Evolutionary conservation across 2,888 invertebrate species (phyloP).

Genomic region (Atrina japonica): DNA sequence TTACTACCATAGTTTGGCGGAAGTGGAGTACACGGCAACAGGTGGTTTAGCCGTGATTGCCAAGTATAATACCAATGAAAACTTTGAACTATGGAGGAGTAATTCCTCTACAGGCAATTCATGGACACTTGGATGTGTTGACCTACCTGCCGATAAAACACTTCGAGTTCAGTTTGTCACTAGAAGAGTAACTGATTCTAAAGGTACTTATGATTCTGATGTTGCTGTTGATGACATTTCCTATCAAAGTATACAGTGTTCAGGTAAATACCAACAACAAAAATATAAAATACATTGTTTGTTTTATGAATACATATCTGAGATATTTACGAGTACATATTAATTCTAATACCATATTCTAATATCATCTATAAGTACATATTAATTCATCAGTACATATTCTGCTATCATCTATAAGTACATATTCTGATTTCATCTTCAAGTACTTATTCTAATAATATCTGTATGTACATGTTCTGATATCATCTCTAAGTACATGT

Average conservation of each 20-base stretch:
- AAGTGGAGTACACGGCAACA: neutral
- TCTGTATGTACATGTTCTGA: too few relatives aligned
- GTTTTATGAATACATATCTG: too few relatives aligned
- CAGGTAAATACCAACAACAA: too few relatives aligned
- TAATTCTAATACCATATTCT: too few relatives aligned
- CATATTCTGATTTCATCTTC: too few relatives aligned
- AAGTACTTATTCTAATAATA: too few relatives aligned
- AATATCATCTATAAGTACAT: too few relatives aligned
- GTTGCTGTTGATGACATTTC: conserved; percentile 68
- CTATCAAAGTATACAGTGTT: conserved; percentile 49
- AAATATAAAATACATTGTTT: too few relatives aligned
- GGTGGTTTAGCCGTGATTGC: conserved; percentile 31
- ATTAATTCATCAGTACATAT: too few relatives aligned
- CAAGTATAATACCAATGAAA: conserved; percentile 7
- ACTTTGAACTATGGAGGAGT: conserved; percentile 41
- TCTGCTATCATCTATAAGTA: too few relatives aligned
- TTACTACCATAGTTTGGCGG: conserved; percentile 63
- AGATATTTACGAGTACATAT: too few relatives aligned
- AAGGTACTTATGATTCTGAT: conserved; percentile 55
- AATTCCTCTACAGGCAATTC: conserved; percentile 46
- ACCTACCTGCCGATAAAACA: conserved; percentile 51
- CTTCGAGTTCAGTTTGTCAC: conserved; percentile 61
- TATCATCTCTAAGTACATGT: too few relatives aligned
- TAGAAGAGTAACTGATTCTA: conserved; percentile 38
- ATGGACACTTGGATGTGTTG: conserved; percentile 60